Percentiles rank a stretch among this genome's conserved stretches.
phyloP scores from a whole-genome alignment of 1,140 invertebrate genomes.

The Neotoxoptera formosana region DNA sequence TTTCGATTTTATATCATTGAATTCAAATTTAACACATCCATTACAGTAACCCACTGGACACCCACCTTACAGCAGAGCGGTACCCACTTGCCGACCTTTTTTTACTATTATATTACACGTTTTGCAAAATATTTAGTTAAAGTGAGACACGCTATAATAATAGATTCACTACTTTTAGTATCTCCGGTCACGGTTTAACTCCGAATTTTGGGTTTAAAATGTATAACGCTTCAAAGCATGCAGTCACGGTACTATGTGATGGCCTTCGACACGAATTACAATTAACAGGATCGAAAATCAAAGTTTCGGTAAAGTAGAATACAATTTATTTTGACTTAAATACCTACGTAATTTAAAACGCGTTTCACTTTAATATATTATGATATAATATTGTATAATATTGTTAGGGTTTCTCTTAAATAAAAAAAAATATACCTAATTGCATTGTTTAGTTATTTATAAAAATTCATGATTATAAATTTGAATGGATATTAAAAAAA shows the following conservation, averaged over 20 bases:
- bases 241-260: constrained; percentile 69
- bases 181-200: constrained; percentile 62
- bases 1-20: no score
- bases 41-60: no score
- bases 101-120: background rate
- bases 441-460: no score
- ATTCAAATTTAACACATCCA: no score
- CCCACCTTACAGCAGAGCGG: no score
- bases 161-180: constrained; percentile 59
- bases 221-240: constrained; percentile 70
- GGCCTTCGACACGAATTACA: constrained; percentile 69
- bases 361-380: background rate
- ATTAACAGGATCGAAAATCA: constrained; percentile 67
- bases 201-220: constrained; percentile 63
- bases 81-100: no score
- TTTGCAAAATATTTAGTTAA: background rate
- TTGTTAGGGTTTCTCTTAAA: no score
- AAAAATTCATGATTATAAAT: no score
- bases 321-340: background rate
- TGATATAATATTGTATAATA: background rate
- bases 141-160: constrained; percentile 43
- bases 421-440: no score
- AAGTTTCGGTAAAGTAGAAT: constrained; percentile 67
- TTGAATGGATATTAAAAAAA: no score
- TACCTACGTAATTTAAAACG: background rate